Conservation (phyloP, 2,888 invertebrate genomes). For the Oscheius sp. region DNA sequence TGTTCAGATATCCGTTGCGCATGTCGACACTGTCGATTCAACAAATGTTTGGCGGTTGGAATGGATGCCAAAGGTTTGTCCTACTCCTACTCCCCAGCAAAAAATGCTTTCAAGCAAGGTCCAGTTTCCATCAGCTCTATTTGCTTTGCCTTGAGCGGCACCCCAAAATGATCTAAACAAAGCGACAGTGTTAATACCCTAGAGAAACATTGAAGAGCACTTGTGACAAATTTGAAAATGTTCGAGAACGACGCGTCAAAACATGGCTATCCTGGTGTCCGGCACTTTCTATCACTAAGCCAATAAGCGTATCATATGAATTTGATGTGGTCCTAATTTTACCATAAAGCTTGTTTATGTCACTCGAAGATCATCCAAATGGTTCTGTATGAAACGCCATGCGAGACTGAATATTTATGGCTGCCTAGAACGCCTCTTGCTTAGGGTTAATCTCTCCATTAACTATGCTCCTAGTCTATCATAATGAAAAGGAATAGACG, state of each 20-base stretch:
- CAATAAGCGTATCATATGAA: no score
- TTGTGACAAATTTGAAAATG: background rate
- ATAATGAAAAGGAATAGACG: slow-evolving; percentile 5
- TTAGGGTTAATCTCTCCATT: slow-evolving; percentile 25
- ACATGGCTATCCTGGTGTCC: background rate
- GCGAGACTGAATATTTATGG: slow-evolving; percentile 29
- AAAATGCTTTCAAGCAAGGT: slow-evolving; percentile 3
- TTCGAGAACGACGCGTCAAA: slow-evolving; percentile 14
- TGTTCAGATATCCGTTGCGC: slow-evolving; percentile 70
- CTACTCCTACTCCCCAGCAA: background rate
- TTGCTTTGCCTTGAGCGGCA: slow-evolving; percentile 25
- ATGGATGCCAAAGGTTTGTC: slow-evolving; percentile 72
- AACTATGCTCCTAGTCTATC: slow-evolving; percentile 13
- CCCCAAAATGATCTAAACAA: slow-evolving; percentile 22
- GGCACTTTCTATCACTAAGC: no score
- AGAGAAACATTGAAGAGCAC: slow-evolving; percentile 13
- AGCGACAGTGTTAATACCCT: slow-evolving; percentile 20
- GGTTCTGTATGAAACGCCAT: slow-evolving; percentile 5
- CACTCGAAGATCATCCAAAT: background rate
- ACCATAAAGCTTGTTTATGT: slow-evolving; percentile 1
- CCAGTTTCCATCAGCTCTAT: background rate
- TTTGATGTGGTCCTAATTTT: no score
- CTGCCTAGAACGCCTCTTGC: slow-evolving; percentile 6
- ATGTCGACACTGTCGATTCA: slow-evolving; percentile 71
- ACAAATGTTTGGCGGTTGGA: slow-evolving; percentile 71